Evolutionary conservation across 2,113 vertebrate genomes (phyloP).

Genomic region (Prionailurus bengalensis): DNA sequence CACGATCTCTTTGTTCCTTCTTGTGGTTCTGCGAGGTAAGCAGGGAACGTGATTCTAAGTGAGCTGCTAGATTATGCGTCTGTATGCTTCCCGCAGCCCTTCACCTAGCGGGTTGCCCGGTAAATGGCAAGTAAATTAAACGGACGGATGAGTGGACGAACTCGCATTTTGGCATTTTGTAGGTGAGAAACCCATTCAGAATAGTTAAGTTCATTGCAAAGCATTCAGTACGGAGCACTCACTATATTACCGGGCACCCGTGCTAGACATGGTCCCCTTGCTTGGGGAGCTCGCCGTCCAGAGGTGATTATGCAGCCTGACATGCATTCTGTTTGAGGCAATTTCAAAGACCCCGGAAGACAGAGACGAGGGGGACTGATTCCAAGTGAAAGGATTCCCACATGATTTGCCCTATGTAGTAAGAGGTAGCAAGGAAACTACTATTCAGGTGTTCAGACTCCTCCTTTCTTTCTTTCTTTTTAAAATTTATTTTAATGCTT

Average conservation of each 20-base stretch:
- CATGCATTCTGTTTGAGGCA: neutral
- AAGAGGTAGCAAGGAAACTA: neutral
- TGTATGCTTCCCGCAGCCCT: neutral
- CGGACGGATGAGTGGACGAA: neutral
- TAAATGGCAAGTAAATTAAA: neutral
- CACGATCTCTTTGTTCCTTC: neutral
- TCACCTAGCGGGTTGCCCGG: neutral
- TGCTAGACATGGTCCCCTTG: neutral
- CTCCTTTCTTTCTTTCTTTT: neutral
- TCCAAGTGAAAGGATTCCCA: neutral
- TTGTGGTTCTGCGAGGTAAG: neutral
- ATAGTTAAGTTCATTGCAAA: neutral
- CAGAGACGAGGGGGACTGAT: neutral
- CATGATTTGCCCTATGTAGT: too few species aligned
- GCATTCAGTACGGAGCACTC: neutral
- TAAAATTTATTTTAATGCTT: too few species aligned
- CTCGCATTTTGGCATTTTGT: neutral
- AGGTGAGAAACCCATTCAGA: neutral
- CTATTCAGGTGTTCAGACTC: too few species aligned
- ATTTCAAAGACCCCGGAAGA: neutral
- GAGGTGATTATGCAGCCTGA: too few species aligned
- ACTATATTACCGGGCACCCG: fast-evolving
- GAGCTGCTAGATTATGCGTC: neutral
- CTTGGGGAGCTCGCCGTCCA: fast-evolving
- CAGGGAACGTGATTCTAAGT: neutral